These are phyloP conservation scores for Aporophyla nigra DNA, from an alignment of 2,888 invertebrate species.

Conservation along the genomic window DNA sequence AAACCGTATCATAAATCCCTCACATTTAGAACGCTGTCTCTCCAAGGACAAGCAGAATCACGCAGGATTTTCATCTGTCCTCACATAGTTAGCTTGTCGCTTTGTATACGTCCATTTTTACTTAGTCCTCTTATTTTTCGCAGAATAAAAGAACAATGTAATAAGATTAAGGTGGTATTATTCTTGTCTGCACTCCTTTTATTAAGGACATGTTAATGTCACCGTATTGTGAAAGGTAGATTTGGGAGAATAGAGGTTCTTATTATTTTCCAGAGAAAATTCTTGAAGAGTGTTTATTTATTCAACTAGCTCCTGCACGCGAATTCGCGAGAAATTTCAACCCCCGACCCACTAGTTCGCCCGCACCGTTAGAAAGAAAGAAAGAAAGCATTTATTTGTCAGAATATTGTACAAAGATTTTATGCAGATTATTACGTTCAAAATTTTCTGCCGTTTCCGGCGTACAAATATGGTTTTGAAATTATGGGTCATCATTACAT, in stretches of 20 bases:
- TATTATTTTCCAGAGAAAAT: not conserved
- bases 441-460: too few relatives aligned
- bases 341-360: too few relatives aligned
- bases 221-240: conserved; percentile 5
- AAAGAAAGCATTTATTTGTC: too few relatives aligned
- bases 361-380: too few relatives aligned
- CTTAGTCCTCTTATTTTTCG: conserved; percentile 48
- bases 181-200: conserved; percentile 13
- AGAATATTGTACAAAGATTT: too few relatives aligned
- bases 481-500: too few relatives aligned
- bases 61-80: conserved; percentile 57
- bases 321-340: too few relatives aligned
- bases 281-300: not conserved
- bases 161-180: conserved; percentile 38
- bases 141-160: conserved; percentile 39
- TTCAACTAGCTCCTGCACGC: not conserved
- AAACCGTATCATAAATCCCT: conserved; percentile 46
- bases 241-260: conserved; percentile 4
- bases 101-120: conserved; percentile 56
- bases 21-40: conserved; percentile 39
- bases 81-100: conserved; percentile 47
- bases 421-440: too few relatives aligned
- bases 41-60: conserved; percentile 46
- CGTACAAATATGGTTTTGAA: too few relatives aligned
- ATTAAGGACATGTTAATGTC: conserved; percentile 25